A percentile compares a stretch with the other conserved stretches of the same genome.
Evolutionary conservation across 2,888 invertebrate genomes (phyloP).

Genomic region (Xanthia icteritia): DNA sequence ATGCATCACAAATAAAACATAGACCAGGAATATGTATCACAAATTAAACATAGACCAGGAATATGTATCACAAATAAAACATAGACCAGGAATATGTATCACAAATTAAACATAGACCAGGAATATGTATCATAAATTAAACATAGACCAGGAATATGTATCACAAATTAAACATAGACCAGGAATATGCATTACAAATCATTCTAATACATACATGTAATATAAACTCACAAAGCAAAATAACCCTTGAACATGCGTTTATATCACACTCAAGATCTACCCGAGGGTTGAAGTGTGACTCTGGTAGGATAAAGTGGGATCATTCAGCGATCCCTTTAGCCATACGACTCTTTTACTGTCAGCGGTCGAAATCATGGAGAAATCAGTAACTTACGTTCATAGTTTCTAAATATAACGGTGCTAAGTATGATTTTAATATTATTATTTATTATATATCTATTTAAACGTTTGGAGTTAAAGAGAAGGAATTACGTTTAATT

Average conservation of each 20-base stretch:
- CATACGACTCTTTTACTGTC: conserved; percentile 18
- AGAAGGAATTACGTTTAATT: conserved; percentile 28
- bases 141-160: not conserved
- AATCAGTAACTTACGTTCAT: not conserved
- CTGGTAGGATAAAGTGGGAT: conserved; percentile 44
- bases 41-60: not conserved
- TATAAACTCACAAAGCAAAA: conserved; percentile 24
- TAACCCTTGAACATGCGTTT: conserved; percentile 18
- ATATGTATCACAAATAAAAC: not conserved
- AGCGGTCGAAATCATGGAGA: conserved; percentile 18
- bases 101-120: not conserved
- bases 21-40: too few species aligned
- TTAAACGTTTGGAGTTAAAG: conserved; percentile 8
- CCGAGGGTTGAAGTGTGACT: conserved; percentile 39
- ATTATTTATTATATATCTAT: not conserved
- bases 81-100: too few species aligned
- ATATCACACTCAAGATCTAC: conserved; percentile 30
- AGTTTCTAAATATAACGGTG: not conserved
- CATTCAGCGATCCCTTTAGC: conserved; percentile 26
- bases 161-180: not conserved
- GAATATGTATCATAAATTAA: not conserved
- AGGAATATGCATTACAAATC: not conserved
- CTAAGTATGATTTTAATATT: not conserved
- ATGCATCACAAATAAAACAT: not conserved
- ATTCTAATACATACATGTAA: too few species aligned